Conservation (phyloP, 2,113 vertebrate species). For the Caracal caracal region DNA sequence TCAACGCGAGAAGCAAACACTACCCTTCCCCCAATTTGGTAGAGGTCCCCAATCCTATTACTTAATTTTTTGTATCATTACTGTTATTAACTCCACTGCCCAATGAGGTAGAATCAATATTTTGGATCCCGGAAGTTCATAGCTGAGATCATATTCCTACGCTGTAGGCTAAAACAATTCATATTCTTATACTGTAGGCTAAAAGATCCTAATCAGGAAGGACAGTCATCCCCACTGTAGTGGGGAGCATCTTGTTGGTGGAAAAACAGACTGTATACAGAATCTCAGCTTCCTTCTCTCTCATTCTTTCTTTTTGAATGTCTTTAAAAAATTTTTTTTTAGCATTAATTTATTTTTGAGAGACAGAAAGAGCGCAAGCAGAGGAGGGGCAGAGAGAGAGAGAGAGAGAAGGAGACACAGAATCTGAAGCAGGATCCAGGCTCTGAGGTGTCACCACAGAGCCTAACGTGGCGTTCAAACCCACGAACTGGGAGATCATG, state of each 20-base stretch:
- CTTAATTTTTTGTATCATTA: background rate
- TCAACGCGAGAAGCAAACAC: background rate
- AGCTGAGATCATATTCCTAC: background rate
- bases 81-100: background rate
- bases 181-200: background rate
- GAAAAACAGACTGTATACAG: background rate
- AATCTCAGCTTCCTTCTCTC: background rate
- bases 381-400: no score
- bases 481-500: no score
- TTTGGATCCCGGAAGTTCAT: background rate
- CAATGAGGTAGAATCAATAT: background rate
- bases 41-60: background rate
- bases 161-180: background rate
- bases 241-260: background rate
- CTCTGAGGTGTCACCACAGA: no score
- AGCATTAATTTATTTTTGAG: no score
- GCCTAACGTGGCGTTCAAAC: fast-evolving
- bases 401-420: no score
- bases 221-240: background rate
- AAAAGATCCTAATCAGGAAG: background rate
- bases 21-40: background rate
- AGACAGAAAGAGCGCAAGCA: no score
- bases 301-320: background rate
- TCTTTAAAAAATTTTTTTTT: background rate
- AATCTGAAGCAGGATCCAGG: no score